Evolutionary conservation across 1,140 invertebrate genomes (phyloP).

Genomic region (Drosophila bifasciata): DNA sequence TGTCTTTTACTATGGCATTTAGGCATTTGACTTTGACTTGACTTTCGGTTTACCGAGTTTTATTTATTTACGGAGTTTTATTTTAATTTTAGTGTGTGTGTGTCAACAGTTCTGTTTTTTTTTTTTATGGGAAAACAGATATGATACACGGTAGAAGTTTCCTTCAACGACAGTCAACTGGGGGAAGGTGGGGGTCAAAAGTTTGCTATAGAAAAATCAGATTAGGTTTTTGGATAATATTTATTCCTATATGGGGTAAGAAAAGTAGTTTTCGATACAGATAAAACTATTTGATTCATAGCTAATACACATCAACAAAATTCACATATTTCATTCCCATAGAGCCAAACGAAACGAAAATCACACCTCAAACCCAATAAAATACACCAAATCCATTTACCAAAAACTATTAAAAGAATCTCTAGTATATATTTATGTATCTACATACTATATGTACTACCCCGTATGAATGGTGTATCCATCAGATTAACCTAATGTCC

Average conservation of each 20-base stretch:
- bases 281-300: too few species aligned
- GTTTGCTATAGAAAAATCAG: background rate
- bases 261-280: constrained; percentile 7
- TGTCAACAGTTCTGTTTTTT: constrained; percentile 45
- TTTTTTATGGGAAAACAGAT: constrained; percentile 21
- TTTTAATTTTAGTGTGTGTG: constrained; percentile 12
- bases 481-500: constrained; percentile 57
- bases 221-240: background rate
- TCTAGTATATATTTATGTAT: background rate
- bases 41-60: constrained; percentile 41
- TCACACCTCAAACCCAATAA: background rate
- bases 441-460: background rate
- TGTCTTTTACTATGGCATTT: constrained; percentile 72
- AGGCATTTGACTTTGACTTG: constrained; percentile 42
- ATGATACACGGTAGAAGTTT: background rate
- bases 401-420: constrained; percentile 48
- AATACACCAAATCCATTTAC: constrained; percentile 16
- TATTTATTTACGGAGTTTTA: constrained; percentile 51
- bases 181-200: too few species aligned
- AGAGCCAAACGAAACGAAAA: background rate
- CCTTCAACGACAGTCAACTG: too few species aligned
- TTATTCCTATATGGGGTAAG: background rate
- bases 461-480: too few species aligned
- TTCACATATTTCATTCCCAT: background rate
- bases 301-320: constrained; percentile 2